Evolutionary conservation across 30 jellyfish, hydroid and myxozoan species (phyloP), one percentile per base, ranked within the genome.

Genomic region (Aurelia aurita complex sp. Pacific): DNA sequence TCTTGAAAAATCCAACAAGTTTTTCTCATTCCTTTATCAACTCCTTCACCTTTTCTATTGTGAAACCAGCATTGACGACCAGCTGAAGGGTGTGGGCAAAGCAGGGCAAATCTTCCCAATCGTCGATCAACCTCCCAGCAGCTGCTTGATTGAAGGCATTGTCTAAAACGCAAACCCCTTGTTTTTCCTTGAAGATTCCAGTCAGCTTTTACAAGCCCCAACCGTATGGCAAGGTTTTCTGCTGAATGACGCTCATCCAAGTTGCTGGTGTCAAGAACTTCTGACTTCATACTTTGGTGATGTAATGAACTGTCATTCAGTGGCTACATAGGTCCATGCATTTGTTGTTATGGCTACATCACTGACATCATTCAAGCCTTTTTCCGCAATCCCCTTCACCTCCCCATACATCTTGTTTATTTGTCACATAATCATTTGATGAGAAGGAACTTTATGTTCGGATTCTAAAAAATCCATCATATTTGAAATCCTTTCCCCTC

Each of bases 61-160:
- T 79, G 19, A 85, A 74, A 10, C 87, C 83, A 17, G 59, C 95
- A 66, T 85, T 74, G 40, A 85, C 84, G 51, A 89, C 95, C 29
- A 85, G 53, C 74, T 86, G 90, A 18, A 76, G 78, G 8, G 81
- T 86, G 43, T 78, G 86, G 67, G 90, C 86, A 62, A 66, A 76
- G 70, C 84, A 74, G 51, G 94, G 89, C 69, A 74, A 51, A 51
- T 69, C 90, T 60, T 77, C 90, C 74, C 90, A 71, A 23, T 79
- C 88, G 3, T 70, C 84, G 71, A 12, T 7, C 59, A 67, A 52
- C 10, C 86, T 85, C 34, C 92, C 96, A 7, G 85, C 79, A n/a
- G 91, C 96, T 63, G 51, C 83, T 42, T 74, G 69, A 23, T 88
- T 72, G 38, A 69, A 61, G 19, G 92, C 96, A 52, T 88, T 79